Base-by-base conservation (phyloP, 1,140 invertebrate genomes). In the Drosophila malerkotliana region DNA sequence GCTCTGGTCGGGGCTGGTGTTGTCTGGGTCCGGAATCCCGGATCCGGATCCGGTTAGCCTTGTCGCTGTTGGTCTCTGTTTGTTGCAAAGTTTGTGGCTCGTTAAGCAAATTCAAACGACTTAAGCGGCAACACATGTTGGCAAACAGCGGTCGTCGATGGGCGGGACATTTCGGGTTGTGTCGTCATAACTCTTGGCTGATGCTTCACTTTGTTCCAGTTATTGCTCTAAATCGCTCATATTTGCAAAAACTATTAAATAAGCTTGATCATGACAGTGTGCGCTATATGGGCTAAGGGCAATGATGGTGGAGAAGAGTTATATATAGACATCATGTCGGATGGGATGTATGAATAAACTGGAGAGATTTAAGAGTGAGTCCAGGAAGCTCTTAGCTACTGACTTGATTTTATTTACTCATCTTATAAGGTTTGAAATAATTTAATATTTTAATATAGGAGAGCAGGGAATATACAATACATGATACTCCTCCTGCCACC, bases 101-200 rank as follows among this genome's bases (percentile, higher is more conserved):
- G 83, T 87, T 87, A 88, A 87, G 79, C 83, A 87, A 88, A 87
- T 87, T 88, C 83, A 88, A 87, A 88, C 82, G 82, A 88, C 83
- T 88, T 88, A 88, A 88, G 75, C 75, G 83, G 83, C 83, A 88
- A 88, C 82, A 87, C 82, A 87, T 87, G 82, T 79, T 88, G 48
- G 56, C 83, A 87, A 87, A 87, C 82, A 77, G 56, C 59, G 75
- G 56, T 67, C 69, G 53, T 53, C 69, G 53, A 52, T 61, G 63
- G 64, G 54, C 44, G 54, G 52, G 44, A 47, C 18, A 44, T 68
- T 60, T 67, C 45, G 59, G 44, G 52, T 58, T 32, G 47, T 79
- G 82, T 74, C 57, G 34, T 71, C 78, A 85, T 78, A 85, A 85
- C 69, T 87, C 82, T 68, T 72, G 77, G 71, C 47, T 79, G 71